phyloP scores from a whole-genome alignment of 2,888 invertebrate genomes.

The Cephus pulcher region DNA sequence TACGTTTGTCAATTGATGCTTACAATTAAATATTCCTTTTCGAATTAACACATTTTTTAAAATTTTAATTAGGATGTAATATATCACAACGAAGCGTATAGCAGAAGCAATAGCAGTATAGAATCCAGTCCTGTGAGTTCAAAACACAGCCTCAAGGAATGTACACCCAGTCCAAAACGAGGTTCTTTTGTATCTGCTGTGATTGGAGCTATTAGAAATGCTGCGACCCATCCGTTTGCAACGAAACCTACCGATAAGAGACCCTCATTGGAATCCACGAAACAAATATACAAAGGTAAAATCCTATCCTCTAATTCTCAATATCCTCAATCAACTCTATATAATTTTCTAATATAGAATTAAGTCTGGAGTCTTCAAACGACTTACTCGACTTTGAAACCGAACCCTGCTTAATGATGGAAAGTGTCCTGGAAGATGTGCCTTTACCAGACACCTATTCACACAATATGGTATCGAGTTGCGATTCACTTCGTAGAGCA shows the following conservation, averaged over 20 bases:
- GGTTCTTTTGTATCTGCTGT: conserved; percentile 80
- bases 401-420: conserved; percentile 85
- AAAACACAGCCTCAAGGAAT: conserved; percentile 61
- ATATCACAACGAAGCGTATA: conserved; percentile 83
- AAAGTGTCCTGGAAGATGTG: conserved; percentile 78
- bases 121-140: conserved; percentile 73
- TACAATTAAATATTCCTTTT: not conserved
- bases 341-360: conserved; percentile 63
- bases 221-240: conserved; percentile 65
- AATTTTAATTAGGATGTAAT: conserved; percentile 73
- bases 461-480: conserved; percentile 76
- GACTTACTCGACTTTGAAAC: conserved; percentile 86
- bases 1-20: conserved; percentile 46
- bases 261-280: conserved; percentile 44
- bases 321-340: not conserved
- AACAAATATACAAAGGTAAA: conserved; percentile 57
- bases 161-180: conserved; percentile 72
- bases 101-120: conserved; percentile 76
- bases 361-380: conserved; percentile 72
- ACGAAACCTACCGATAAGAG: conserved; percentile 50
- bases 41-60: not conserved
- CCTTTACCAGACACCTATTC: conserved; percentile 75
- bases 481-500: conserved; percentile 66
- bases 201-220: conserved; percentile 77
- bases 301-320: not conserved